A percentile compares a stretch with the other conserved stretches of the same genome.
Conservation (phyloP, 2,113 vertebrate genomes). For the Micronisus gabar region DNA sequence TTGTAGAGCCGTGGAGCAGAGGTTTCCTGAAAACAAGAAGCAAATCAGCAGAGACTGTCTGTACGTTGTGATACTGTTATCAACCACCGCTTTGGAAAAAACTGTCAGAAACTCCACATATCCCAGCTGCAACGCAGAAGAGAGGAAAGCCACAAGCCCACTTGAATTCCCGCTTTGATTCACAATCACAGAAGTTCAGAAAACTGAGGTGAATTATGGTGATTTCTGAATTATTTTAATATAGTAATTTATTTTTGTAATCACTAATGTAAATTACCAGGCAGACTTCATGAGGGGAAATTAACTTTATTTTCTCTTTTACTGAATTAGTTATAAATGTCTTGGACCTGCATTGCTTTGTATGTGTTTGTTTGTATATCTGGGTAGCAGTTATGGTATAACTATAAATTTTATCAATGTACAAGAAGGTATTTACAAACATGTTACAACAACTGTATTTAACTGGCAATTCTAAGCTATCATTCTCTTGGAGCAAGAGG, state of each 20-base stretch:
- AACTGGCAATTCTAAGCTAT: neutral
- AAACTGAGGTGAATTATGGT: neutral
- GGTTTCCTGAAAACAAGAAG: neutral
- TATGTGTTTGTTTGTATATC: neutral
- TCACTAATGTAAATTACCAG: neutral
- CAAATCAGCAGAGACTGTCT: neutral
- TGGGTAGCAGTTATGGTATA: neutral
- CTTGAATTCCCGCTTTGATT: neutral
- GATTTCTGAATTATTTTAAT: neutral
- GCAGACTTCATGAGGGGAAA: neutral
- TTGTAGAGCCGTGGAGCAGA: neutral
- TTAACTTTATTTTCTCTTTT: neutral
- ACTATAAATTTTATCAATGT: neutral
- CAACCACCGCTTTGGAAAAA: neutral
- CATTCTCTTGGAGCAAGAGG: neutral
- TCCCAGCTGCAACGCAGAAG: neutral
- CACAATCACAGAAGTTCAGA: neutral
- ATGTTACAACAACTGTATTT: neutral
- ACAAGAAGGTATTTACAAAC: neutral
- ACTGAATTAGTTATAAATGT: neutral
- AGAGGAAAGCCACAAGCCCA: neutral
- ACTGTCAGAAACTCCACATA: neutral
- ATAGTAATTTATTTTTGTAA: neutral
- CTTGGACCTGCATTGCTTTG: neutral
- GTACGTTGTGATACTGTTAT: rapidly evolving